Conservation (phyloP, 1,140 invertebrate species). For the Amphibalanus amphitrite region DNA sequence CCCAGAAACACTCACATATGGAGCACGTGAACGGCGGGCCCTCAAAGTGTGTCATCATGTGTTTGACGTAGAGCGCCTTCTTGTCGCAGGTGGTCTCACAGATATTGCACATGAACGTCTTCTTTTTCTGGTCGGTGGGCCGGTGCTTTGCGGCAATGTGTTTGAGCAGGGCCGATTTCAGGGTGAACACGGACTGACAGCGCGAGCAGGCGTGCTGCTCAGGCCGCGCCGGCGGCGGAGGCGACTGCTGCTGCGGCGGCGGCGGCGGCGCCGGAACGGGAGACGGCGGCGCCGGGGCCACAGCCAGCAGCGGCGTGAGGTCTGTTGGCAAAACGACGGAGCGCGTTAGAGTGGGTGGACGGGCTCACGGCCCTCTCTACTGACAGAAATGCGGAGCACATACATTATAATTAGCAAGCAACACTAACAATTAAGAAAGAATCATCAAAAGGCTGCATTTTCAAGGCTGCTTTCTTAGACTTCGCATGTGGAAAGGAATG, state of each 20-base stretch:
- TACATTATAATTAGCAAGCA: no score
- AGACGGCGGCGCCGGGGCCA: background rate
- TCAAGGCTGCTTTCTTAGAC: no score
- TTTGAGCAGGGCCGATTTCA: background rate
- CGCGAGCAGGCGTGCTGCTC: background rate
- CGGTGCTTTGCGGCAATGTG: background rate
- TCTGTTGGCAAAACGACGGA: background rate
- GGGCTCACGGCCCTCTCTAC: no score
- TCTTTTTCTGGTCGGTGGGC: background rate
- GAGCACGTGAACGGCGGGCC: constrained; percentile 46
- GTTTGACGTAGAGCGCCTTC: constrained; percentile 42
- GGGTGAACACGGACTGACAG: background rate
- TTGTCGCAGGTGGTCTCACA: constrained; percentile 44
- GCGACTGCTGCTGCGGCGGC: no score
- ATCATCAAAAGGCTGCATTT: no score
- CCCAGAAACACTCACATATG: constrained; percentile 30
- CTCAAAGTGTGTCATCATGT: constrained; percentile 42
- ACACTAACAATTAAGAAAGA: no score
- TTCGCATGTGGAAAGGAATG: no score
- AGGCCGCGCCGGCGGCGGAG: no score
- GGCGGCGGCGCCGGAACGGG: no score
- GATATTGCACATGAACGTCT: constrained; percentile 29
- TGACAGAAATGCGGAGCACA: no score
- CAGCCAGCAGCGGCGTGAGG: background rate
- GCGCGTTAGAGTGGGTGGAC: no score